Base-by-base conservation (phyloP, 2,888 invertebrate genomes). In the Oscheius sp. region DNA sequence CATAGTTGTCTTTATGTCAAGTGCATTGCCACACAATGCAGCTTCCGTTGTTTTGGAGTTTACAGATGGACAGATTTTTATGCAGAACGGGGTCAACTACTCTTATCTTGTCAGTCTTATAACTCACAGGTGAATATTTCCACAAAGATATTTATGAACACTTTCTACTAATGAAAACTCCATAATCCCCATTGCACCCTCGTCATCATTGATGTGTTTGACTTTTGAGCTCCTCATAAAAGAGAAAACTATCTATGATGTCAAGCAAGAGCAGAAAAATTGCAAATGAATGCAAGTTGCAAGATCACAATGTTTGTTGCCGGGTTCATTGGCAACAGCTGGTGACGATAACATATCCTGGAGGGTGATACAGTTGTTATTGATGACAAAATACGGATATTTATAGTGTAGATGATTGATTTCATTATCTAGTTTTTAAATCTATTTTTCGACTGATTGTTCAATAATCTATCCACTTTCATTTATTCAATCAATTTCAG, bases 71-170 rank as follows among this genome's bases (percentile, higher is more conserved):
- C 45, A 47, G 17, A 49, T 61, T 30, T 67, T 67, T 22, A n/a
- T 51, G 9, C 44, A 44, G 38, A 41, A 49, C 24, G 51, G 50
- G 12, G 38, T 38, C 5, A 57, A 67, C 51, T 61, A 61, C 33
- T 61, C 61, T 8, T 67, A 67, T 26, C 20, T 67, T n/a, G 51
- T 67, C 28, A 61, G 51, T 24, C 50, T 67, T 28, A 57, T 67
- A 30, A 67, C 67, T 3, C 67, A 67, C 44, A 67, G 67, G 67
- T 67, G 1, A n/a, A n/a, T n/a, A n/a, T n/a, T n/a, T n/a, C n/a
- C n/a, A n/a, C n/a, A n/a, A n/a, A 5, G 50, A 26, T 30, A n/a
- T 24, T 50, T 50, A 41, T 41, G 20, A 22, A 41, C 26, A 22
- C 41, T 41, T 41, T 41, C 41, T 12, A 3, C 4, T 3, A 6